Conservation (phyloP, 2,113 vertebrate species). For the human (Homo sapiens) region GRCh38 chr11:100028001-100028500, state of each 20-base stretch:
- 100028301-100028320: not conserved
- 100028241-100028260: not conserved
- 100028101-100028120: not conserved
- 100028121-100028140: not conserved
- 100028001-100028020: not conserved
- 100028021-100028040: not conserved
- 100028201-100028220: not conserved
- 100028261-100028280: not conserved
- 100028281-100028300: not conserved
- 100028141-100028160: not conserved
- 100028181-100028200: not conserved
- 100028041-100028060: not conserved
- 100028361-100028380: not conserved
- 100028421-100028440: not conserved
- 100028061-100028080: not conserved
- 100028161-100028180: not conserved
- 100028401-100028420: not conserved
- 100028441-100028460: not conserved
- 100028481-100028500: not conserved
- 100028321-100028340: not conserved
- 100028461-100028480: accelerated
- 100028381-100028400: not conserved
- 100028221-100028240: not conserved
- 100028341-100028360: not conserved
- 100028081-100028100: not conserved